A percentile compares a stretch with the other conserved stretches of the same genome.
Conservation (phyloP, 2,113 vertebrate genomes). For the Murina feae region DNA sequence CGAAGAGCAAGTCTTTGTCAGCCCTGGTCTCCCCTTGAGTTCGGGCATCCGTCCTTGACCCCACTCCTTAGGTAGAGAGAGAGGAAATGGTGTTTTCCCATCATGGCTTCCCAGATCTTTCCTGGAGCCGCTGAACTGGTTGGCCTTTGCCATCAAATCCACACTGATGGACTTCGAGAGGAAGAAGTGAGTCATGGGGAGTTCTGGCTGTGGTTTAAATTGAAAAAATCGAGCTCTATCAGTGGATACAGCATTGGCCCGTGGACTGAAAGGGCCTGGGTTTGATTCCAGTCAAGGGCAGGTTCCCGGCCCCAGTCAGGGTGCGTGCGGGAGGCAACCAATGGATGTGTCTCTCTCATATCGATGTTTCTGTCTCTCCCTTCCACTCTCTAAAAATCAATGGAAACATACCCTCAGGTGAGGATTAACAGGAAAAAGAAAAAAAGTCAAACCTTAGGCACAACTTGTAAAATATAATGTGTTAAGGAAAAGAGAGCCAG, state of each 20-base stretch:
- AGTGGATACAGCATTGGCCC: too few relatives aligned
- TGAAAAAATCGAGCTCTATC: not conserved
- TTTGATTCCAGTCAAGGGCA: too few relatives aligned
- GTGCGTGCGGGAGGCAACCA: too few relatives aligned
- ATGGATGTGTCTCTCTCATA: too few relatives aligned
- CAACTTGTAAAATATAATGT: not conserved
- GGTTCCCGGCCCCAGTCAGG: too few relatives aligned
- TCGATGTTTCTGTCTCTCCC: too few relatives aligned
- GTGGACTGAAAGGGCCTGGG: too few relatives aligned
- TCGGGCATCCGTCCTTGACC: not conserved
- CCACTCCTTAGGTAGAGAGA: not conserved
- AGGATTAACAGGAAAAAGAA: too few relatives aligned
- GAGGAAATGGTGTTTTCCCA: not conserved
- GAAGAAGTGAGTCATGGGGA: not conserved
- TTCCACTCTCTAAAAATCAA: too few relatives aligned
- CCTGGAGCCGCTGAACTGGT: not conserved
- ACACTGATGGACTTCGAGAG: not conserved
- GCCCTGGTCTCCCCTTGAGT: not conserved
- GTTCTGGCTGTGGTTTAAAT: not conserved
- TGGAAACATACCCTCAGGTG: too few relatives aligned
- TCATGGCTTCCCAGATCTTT: not conserved
- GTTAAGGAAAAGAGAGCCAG: not conserved
- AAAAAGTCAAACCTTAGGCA: not conserved
- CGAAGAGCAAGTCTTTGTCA: not conserved
- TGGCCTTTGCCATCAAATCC: not conserved